These are phyloP conservation scores for Dreissena rostriformis DNA, from an alignment of 1,140 invertebrate genomes.

Conservation along the genomic window DNA sequence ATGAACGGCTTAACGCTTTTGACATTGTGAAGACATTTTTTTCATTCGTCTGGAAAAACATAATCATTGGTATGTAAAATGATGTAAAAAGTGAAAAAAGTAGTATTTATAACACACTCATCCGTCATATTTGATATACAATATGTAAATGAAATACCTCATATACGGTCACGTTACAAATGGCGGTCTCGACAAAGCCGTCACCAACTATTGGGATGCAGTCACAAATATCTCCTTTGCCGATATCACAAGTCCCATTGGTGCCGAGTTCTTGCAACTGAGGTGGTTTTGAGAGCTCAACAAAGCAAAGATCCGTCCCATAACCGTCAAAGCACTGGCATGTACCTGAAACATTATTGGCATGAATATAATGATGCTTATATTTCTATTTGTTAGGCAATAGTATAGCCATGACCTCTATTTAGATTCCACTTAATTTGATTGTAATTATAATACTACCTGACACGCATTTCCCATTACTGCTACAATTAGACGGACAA, in stretches of 20 bases:
- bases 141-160: background rate
- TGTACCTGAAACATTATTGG: background rate
- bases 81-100: no score
- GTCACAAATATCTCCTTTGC: conserved; percentile 19
- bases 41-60: no score
- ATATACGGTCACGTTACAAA: conserved; percentile 20
- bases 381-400: background rate
- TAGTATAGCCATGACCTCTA: background rate
- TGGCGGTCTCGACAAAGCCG: conserved; percentile 13
- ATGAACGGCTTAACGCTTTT: background rate
- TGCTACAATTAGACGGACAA: conserved; percentile 29
- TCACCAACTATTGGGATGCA: conserved; percentile 28
- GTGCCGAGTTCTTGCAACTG: conserved; percentile 1
- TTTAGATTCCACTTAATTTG: background rate
- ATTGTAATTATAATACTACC: background rate
- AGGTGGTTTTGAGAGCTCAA: background rate
- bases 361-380: background rate
- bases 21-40: no score
- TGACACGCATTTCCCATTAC: conserved; percentile 23
- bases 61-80: no score
- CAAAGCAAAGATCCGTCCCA: conserved; percentile 32
- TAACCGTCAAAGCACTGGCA: conserved; percentile 19
- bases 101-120: background rate
- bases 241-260: conserved; percentile 25
- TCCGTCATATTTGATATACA: background rate